Conservation (phyloP, 2,888 invertebrate species). For the Cepaea hortensis region DNA sequence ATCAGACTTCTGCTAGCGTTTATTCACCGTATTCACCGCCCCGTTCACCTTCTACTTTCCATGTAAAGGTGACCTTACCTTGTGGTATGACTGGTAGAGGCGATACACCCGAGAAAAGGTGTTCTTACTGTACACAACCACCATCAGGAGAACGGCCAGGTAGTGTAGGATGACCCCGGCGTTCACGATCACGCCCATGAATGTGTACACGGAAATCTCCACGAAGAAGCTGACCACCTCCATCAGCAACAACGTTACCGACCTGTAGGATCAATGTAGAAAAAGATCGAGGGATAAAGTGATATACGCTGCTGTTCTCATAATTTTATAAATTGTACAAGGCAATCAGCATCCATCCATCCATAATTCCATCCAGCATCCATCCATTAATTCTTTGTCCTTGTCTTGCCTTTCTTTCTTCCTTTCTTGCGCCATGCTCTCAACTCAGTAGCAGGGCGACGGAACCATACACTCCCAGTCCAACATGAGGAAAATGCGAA, state of each 20-base stretch:
- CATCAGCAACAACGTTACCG: constrained; percentile 65
- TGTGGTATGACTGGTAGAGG: constrained; percentile 70
- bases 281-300: neutral
- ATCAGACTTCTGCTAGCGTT: no score
- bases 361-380: no score
- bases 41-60: no score
- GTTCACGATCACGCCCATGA: constrained; percentile 72
- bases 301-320: neutral
- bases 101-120: constrained; percentile 67
- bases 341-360: no score
- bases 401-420: no score
- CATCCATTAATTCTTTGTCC: no score
- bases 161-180: constrained; percentile 66
- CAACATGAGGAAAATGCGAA: no score
- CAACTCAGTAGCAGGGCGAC: no score
- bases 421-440: no score
- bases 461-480: no score
- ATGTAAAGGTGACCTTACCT: constrained; percentile 40
- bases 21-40: no score
- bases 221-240: constrained; percentile 70
- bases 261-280: constrained; percentile 36
- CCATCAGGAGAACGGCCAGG: constrained; percentile 64
- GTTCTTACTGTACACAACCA: constrained; percentile 67
- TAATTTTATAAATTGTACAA: neutral
- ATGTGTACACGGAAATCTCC: constrained; percentile 68